Conservation (phyloP, 2,888 invertebrate species). For the Nasonovia ribisnigri region DNA sequence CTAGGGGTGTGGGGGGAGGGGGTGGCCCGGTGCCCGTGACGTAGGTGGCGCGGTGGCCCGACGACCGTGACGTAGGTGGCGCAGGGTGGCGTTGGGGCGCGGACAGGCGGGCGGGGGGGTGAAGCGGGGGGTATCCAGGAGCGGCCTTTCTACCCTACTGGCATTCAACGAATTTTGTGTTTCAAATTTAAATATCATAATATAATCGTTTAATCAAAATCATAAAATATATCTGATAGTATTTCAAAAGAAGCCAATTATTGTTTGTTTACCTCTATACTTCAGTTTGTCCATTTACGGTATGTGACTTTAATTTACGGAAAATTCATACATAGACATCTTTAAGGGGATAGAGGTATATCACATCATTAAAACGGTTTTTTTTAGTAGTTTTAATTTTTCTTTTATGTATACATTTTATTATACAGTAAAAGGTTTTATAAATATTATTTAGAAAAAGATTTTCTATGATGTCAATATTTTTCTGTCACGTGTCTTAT, state of each 20-base stretch:
- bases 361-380: neutral
- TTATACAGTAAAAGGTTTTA: neutral
- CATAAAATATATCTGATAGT: neutral
- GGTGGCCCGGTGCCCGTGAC: too few relatives aligned
- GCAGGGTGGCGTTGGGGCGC: too few relatives aligned
- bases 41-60: too few relatives aligned
- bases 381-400: neutral
- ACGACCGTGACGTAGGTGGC: too few relatives aligned
- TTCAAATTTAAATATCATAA: neutral
- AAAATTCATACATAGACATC: neutral
- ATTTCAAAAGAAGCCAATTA: neutral
- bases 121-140: too few relatives aligned
- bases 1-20: too few relatives aligned
- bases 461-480: neutral
- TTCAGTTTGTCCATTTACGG: neutral
- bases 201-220: neutral
- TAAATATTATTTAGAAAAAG: neutral
- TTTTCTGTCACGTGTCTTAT: neutral
- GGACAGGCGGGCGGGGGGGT: too few relatives aligned
- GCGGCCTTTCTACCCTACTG: too few relatives aligned
- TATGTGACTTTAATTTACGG: neutral
- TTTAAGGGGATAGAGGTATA: neutral
- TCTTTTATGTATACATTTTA: neutral
- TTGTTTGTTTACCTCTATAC: neutral
- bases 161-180: neutral